Base-by-base conservation (phyloP, 2,797 vertebrate species). In the Euthynnus affinis region DNA sequence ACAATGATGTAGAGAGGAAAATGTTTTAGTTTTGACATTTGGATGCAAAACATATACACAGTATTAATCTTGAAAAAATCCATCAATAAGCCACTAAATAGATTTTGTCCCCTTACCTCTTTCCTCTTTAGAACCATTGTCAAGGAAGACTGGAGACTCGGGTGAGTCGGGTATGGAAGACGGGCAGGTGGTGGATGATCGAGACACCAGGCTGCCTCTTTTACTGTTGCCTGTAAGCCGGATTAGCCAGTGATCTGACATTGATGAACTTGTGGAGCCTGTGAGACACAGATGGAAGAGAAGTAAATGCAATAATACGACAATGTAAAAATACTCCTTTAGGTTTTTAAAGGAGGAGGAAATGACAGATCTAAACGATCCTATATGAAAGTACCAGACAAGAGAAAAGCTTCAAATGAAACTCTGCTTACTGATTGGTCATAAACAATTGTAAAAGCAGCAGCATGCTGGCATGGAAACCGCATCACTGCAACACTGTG, bases 241-340 rank as follows among this genome's bases (percentile, higher is more conserved):
- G 60, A 97, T 81, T 8, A 97, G 90, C 97, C 97, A 98, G 87
- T 98, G 97, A 46, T 96, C 96, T 0, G 97, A 96, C 80, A 96
- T 52, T 0, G 96, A 96, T 4, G 96, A 95, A 82, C 96, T 95
- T 32, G 93, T 94, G 44, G 97, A 97, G n/a, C 96, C 97, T 98
- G 86, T 52, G n/a, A 81, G 57, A 70, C 18, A 71, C 2, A 64
- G 8, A 0, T 9, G 32, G 14, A 68, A 20, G 5, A 52, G 1
- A 7, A 44, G 42, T 4, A 37, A 34, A 37, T 37, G 37, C 12
- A 12, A 37, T 37, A 37, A 37, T 37, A 37, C 9, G 9, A 12
- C 37, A 37, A 12, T 37, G 9, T 37, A 37, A 37, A 37, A 37
- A 37, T 37, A 37, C 1, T 37, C 8, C 34, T 37, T 37, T 9